Conservation (phyloP, 2,888 invertebrate genomes). For the Epistrophe eligans region DNA sequence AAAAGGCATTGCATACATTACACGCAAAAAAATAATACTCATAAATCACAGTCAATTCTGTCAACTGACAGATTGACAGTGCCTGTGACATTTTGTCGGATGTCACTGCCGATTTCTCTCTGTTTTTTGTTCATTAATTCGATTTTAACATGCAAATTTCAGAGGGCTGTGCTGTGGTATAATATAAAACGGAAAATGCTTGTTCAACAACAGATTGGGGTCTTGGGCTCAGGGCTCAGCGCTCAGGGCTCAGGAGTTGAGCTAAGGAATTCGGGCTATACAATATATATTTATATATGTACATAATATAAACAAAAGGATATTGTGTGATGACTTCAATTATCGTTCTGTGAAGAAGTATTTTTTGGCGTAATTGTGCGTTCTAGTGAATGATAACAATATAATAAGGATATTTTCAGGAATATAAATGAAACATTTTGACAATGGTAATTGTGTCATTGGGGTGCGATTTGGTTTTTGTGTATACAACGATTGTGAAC, state of each 20-base stretch:
- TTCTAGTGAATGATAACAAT: constrained; percentile 72
- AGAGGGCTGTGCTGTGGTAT: not conserved
- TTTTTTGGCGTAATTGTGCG: constrained; percentile 67
- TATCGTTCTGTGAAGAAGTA: constrained; percentile 59
- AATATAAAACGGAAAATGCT: constrained; percentile 17
- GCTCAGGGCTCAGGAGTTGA: not conserved
- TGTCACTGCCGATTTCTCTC: constrained; percentile 49
- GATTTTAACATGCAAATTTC: constrained; percentile 68
- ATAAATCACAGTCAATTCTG: constrained; percentile 73
- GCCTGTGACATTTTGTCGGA: constrained; percentile 70
- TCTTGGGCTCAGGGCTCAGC: not conserved
- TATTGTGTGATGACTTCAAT: constrained; percentile 60
- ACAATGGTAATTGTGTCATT: constrained; percentile 65
- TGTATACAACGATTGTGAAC: constrained; percentile 20
- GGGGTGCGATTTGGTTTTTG: constrained; percentile 45
- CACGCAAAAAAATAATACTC: constrained; percentile 47
- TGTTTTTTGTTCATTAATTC: constrained; percentile 68
- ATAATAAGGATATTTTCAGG: constrained; percentile 69
- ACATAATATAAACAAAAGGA: constrained; percentile 12
- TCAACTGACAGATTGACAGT: constrained; percentile 73
- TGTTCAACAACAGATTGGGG: constrained; percentile 41
- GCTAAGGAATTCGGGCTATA: not conserved
- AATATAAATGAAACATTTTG: constrained; percentile 66
- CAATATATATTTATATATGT: too few species aligned
- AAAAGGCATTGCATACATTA: constrained; percentile 56